phyloP scores from a whole-genome alignment of 2,113 vertebrate genomes.

The Noturus placidus region DNA sequence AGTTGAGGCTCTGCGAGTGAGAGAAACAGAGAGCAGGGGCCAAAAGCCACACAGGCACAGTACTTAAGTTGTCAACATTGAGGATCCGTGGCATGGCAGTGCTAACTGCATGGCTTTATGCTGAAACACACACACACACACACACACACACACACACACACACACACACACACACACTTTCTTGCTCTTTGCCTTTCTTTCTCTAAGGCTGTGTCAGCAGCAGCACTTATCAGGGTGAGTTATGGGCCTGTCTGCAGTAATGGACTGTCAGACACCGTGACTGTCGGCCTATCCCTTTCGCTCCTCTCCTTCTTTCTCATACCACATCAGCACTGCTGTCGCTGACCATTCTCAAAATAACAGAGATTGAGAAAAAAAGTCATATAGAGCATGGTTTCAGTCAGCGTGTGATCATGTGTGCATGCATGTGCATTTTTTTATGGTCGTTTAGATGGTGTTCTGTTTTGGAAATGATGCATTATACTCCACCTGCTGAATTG shows the following conservation, averaged over 20 bases:
- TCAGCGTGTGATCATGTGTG: neutral
- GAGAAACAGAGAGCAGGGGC: conserved; percentile 11
- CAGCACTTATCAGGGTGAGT: conserved; percentile 63
- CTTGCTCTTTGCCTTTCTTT: conserved; percentile 32
- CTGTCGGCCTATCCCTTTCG: conserved; percentile 32
- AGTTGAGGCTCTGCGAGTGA: neutral
- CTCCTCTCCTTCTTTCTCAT: conserved; percentile 6
- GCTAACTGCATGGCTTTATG: conserved; percentile 39
- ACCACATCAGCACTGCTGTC: conserved; percentile 6
- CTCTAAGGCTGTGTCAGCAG: conserved; percentile 61
- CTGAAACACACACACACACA: conserved; percentile 36
- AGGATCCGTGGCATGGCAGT: conserved; percentile 33
- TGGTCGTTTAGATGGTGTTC: neutral
- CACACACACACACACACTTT: conserved; percentile 31
- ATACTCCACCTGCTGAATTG: neutral
- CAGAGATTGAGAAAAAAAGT: neutral
- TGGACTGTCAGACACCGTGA: conserved; percentile 63
- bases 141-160: conserved; percentile 31
- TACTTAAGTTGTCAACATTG: conserved; percentile 45
- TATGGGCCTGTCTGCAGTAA: conserved; percentile 67
- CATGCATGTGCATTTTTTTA: neutral
- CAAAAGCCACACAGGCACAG: conserved; percentile 29
- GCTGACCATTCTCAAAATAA: conserved; percentile 6
- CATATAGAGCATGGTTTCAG: neutral
- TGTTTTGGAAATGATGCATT: neutral